A percentile compares a stretch with the other conserved stretches of the same genome.
Conservation (phyloP, 2,797 vertebrate species). For the Sciurus vulgaris region DNA sequence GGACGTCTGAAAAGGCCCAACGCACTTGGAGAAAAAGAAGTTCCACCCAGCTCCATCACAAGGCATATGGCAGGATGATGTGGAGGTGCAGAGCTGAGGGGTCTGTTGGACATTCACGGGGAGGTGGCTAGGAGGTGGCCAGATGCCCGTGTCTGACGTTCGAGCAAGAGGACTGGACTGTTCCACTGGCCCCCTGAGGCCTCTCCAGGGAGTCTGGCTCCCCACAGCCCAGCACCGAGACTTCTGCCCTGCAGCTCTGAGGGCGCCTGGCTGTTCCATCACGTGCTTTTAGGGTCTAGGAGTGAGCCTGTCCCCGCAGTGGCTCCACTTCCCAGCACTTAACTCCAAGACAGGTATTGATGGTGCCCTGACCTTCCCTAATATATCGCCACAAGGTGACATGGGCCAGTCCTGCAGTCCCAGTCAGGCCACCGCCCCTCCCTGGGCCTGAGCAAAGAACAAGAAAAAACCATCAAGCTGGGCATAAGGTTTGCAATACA, state of each 20-base stretch:
- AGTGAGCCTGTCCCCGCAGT: constrained; percentile 31
- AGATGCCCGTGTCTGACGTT: background rate
- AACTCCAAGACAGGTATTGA: constrained; percentile 83
- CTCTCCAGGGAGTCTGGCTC: background rate
- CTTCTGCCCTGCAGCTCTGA: background rate
- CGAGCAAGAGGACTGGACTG: background rate
- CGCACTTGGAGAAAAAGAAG: background rate
- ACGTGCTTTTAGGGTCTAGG: constrained; percentile 61
- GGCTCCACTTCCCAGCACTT: constrained; percentile 80
- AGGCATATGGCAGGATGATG: no score
- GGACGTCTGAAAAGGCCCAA: background rate
- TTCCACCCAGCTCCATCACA: no score
- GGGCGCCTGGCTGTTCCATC: background rate
- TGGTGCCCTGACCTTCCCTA: constrained; percentile 77
- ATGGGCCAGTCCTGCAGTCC: background rate
- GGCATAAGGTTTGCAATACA: constrained; percentile 76
- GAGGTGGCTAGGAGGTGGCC: background rate
- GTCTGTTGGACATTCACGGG: background rate
- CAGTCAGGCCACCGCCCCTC: constrained; percentile 55
- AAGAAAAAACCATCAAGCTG: constrained; percentile 83
- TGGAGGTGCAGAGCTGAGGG: background rate
- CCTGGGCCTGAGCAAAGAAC: constrained; percentile 76
- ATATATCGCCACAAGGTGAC: constrained; percentile 73
- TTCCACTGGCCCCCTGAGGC: background rate
- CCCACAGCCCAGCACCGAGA: background rate